phyloP scores from a whole-genome alignment of 1,140 invertebrate genomes.

The Mya arenaria region DNA sequence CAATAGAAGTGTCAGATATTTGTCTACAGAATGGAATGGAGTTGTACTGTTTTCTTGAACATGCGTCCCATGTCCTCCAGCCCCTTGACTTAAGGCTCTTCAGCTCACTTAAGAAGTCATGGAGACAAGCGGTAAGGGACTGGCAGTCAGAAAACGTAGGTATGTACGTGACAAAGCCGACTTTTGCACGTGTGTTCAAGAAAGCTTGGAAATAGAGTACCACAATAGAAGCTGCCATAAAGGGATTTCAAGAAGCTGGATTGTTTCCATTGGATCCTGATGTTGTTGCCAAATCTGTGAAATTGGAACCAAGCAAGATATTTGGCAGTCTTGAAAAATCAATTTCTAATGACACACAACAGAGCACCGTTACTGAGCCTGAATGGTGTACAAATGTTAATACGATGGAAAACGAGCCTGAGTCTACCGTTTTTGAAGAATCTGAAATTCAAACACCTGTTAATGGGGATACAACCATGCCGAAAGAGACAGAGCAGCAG shows the following conservation, averaged over 20 bases:
- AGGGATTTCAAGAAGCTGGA: slow-evolving; percentile 26
- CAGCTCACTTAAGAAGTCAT: neutral
- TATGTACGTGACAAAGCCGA: slow-evolving; percentile 23
- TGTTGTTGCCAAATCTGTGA: too few species aligned
- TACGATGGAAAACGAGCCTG: neutral
- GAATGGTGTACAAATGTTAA: neutral
- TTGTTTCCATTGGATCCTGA: too few species aligned
- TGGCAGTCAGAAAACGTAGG: slow-evolving; percentile 14
- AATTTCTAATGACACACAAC: neutral
- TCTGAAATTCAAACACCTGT: neutral
- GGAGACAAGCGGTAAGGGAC: neutral
- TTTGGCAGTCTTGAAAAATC: too few species aligned
- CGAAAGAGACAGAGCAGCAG: too few species aligned
- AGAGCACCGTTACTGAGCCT: too few species aligned
- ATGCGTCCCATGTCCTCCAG: neutral
- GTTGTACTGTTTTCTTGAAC: slow-evolving; percentile 21
- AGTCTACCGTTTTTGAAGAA: neutral
- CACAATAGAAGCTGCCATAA: slow-evolving; percentile 5
- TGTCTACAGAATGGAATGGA: slow-evolving; percentile 1
- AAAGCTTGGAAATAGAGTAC: slow-evolving; percentile 20
- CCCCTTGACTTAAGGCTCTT: slow-evolving; percentile 11
- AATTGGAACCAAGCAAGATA: too few species aligned
- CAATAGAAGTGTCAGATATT: neutral
- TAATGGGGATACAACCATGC: neutral
- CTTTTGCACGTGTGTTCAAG: slow-evolving; percentile 26